Percentiles rank a stretch among this genome's conserved stretches.
Conservation (phyloP, 2,888 invertebrate species). For the Caenorhabditis sulstoni region DNA sequence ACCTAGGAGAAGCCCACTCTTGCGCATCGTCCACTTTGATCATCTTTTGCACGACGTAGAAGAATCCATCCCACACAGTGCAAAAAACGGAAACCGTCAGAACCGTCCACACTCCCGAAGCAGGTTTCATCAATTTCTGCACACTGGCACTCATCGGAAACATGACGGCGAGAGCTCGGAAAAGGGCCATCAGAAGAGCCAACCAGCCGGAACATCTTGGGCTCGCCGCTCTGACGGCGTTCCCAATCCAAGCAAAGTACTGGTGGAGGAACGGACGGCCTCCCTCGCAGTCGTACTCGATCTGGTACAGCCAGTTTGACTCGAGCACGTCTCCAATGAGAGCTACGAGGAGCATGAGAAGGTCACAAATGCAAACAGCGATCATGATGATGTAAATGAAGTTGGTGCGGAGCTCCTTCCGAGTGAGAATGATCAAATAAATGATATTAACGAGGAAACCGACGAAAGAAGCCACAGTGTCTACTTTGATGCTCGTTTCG, state of each 20-base stretch:
- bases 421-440: constrained; percentile 15
- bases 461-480: background rate
- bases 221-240: background rate
- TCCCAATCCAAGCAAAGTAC: background rate
- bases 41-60: background rate
- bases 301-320: background rate
- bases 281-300: constrained; percentile 1
- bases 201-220: background rate
- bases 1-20: background rate
- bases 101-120: background rate
- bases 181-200: background rate
- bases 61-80: background rate
- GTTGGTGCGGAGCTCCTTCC: constrained; percentile 22
- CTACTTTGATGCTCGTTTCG: background rate
- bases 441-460: constrained; percentile 7
- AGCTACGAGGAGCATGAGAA: background rate
- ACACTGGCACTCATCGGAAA: background rate
- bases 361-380: constrained; percentile 14
- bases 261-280: background rate
- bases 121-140: background rate
- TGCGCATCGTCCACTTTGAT: no score
- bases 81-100: background rate
- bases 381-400: constrained; percentile 27
- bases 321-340: background rate
- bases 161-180: background rate